These are phyloP conservation scores for Oreochromis niloticus DNA, from an alignment of 2,113 vertebrate species.

Conservation along the genomic window DNA sequence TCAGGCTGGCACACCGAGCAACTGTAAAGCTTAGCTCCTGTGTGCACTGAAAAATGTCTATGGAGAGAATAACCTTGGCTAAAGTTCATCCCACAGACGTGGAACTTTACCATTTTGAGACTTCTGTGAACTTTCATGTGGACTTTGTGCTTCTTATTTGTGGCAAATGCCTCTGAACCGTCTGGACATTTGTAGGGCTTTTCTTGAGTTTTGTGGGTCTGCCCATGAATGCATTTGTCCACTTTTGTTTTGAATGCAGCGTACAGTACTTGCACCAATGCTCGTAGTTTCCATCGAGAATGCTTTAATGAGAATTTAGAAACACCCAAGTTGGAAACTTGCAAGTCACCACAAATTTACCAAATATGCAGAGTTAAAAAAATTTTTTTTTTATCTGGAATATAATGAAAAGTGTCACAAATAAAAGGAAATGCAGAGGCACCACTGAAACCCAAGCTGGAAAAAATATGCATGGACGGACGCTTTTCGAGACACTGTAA, in stretches of 20 bases:
- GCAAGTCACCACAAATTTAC: not conserved
- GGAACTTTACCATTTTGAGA: not conserved
- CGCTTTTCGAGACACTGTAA: not conserved
- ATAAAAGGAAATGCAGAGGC: not conserved
- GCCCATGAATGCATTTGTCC: slow-evolving; percentile 31
- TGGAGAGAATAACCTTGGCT: not conserved
- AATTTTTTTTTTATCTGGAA: not conserved
- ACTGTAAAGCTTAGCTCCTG: not conserved
- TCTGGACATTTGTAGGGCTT: not conserved
- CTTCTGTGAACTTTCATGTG: slow-evolving; percentile 31
- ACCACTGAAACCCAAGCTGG: not conserved
- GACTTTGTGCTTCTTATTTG: not conserved
- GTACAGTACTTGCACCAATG: slow-evolving; percentile 40
- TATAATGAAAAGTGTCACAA: not conserved
- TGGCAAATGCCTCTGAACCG: not conserved
- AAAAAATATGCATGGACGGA: not conserved
- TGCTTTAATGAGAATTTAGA: slow-evolving; percentile 23
- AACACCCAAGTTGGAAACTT: not conserved
- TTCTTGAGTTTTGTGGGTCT: not conserved
- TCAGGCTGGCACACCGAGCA: not conserved
- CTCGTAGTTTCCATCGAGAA: slow-evolving; percentile 30
- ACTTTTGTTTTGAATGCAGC: slow-evolving; percentile 30
- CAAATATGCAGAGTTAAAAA: not conserved
- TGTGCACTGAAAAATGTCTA: not conserved
- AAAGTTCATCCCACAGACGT: slow-evolving; percentile 31